A percentile compares a stretch with the other conserved stretches of the same genome.
Evolutionary conservation across 1,140 invertebrate species (phyloP).

Genomic region (Platyscapa corneri): DNA sequence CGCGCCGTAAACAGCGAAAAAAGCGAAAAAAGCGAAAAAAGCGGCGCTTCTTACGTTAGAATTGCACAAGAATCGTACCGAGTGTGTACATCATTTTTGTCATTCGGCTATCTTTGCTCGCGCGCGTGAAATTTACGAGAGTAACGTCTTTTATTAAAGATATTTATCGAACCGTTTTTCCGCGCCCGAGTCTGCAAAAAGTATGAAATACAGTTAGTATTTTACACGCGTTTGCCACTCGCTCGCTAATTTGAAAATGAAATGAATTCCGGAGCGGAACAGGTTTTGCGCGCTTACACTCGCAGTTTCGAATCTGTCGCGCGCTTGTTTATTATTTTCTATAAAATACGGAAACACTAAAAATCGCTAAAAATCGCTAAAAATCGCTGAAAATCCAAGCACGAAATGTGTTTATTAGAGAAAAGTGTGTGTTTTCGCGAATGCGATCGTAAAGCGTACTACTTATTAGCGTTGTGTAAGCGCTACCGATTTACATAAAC

Average conservation of each 20-base stretch:
- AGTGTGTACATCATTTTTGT: too few relatives aligned
- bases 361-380: too few relatives aligned
- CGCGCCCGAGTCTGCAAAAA: neutral
- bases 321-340: conserved; percentile 11
- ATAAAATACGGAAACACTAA: conserved; percentile 9
- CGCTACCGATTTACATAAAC: neutral
- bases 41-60: too few relatives aligned
- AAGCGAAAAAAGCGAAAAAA: too few relatives aligned
- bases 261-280: neutral
- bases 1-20: too few relatives aligned
- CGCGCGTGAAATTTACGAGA: neutral
- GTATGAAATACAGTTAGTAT: neutral
- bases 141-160: neutral
- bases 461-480: conserved; percentile 2
- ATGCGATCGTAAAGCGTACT: neutral
- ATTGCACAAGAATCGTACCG: too few relatives aligned
- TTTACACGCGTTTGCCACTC: neutral
- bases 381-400: neutral
- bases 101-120: neutral
- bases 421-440: neutral
- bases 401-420: neutral
- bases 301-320: neutral
- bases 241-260: neutral
- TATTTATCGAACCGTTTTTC: conserved; percentile 9
- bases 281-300: neutral